Percentiles rank a stretch among this genome's conserved stretches.
These are phyloP conservation scores for Gambusia affinis DNA, from an alignment of 2,113 vertebrate species.

Conservation along the genomic window DNA sequence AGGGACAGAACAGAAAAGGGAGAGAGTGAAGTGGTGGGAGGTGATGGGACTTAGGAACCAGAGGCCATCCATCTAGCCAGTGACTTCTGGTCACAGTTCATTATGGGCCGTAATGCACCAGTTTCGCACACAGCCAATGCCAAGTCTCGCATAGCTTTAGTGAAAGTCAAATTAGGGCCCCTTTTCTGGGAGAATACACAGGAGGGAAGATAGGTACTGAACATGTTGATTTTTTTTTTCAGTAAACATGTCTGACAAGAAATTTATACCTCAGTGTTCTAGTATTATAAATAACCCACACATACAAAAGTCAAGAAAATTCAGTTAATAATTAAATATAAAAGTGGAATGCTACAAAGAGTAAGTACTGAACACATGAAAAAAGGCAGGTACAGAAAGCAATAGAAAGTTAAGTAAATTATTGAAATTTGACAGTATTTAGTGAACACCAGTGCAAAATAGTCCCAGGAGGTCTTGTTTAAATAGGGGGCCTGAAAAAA, in stretches of 20 bases:
- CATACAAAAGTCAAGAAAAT: neutral
- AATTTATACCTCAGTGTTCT: neutral
- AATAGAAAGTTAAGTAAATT: neutral
- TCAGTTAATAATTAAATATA: neutral
- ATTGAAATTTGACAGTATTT: neutral
- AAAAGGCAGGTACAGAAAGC: neutral
- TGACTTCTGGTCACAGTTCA: slow-evolving; percentile 72
- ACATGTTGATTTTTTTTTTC: neutral
- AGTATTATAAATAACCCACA: neutral
- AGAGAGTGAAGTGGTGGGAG: slow-evolving; percentile 67
- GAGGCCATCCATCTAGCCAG: slow-evolving; percentile 71
- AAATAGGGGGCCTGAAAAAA: no score
- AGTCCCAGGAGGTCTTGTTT: no score
- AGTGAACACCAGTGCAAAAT: no score
- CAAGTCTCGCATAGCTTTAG: slow-evolving; percentile 28
- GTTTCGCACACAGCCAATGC: slow-evolving; percentile 44
- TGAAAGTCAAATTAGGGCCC: slow-evolving; percentile 41
- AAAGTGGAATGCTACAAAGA: neutral
- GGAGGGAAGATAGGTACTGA: neutral
- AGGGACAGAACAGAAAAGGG: slow-evolving; percentile 48
- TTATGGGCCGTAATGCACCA: slow-evolving; percentile 67
- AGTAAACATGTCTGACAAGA: neutral
- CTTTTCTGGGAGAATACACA: slow-evolving; percentile 2
- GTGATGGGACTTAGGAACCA: slow-evolving; percentile 60
- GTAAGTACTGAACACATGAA: neutral